Percentiles rank a stretch among this genome's conserved stretches.
Evolutionary conservation across 2,888 invertebrate species (phyloP).

Genomic region (Caenorhabditis uteleia): DNA sequence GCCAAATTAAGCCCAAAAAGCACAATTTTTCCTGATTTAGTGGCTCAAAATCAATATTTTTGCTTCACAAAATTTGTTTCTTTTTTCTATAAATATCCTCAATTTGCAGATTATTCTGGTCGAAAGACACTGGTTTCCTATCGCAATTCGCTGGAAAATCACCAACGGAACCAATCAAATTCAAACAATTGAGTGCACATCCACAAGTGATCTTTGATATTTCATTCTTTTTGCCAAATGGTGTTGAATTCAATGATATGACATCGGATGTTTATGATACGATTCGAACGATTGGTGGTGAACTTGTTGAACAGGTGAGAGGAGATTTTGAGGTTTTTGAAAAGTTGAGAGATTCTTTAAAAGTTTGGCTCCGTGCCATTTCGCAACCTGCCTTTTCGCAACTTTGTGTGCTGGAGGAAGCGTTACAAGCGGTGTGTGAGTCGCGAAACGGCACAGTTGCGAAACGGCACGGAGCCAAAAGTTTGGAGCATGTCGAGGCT

Average conservation of each 20-base stretch:
- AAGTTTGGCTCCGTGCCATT: not conserved
- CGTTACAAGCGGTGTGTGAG: no score
- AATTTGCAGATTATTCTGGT: slow-evolving; percentile 84
- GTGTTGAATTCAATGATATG: slow-evolving; percentile 50
- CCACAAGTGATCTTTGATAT: slow-evolving; percentile 77
- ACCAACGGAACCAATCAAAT: slow-evolving; percentile 73
- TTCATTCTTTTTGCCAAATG: slow-evolving; percentile 89
- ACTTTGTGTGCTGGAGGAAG: no score
- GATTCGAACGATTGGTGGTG: slow-evolving; percentile 85
- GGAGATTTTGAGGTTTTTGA: not conserved
- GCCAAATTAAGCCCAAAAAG: not conserved
- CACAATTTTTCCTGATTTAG: no score
- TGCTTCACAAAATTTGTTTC: not conserved
- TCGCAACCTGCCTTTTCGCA: no score
- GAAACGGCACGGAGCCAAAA: no score
- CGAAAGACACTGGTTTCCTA: slow-evolving; percentile 86
- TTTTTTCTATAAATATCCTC: slow-evolving; percentile 57
- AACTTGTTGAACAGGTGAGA: slow-evolving; percentile 87
- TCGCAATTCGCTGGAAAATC: slow-evolving; percentile 84
- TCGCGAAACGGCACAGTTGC: no score
- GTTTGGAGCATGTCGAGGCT: no score
- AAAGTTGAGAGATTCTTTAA: no score
- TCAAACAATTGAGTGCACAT: slow-evolving; percentile 62
- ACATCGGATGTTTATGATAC: slow-evolving; percentile 80
- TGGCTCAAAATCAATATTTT: not conserved